These are phyloP conservation scores for Drosophila simulans DNA, from an alignment of 1,140 invertebrate genomes.

Conservation along the genomic window DNA sequence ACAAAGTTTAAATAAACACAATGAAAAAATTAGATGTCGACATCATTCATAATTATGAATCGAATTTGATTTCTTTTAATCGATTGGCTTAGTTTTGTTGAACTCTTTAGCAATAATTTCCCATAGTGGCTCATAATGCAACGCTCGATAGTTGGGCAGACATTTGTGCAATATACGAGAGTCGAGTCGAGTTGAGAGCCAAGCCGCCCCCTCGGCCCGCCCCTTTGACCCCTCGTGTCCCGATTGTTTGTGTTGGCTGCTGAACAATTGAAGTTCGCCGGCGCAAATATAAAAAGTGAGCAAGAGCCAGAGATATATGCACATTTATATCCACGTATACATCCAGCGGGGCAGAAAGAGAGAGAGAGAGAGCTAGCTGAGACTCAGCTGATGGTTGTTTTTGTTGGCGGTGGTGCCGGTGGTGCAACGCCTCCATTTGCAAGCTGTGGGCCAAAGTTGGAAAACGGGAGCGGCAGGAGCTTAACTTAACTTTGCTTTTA, in stretches of 20 bases:
- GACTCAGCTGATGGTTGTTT: conserved; percentile 47
- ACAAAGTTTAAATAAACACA: no score
- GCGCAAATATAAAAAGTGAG: conserved; percentile 73
- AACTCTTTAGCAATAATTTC: neutral
- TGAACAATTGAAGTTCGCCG: conserved; percentile 77
- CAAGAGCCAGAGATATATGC: conserved; percentile 30
- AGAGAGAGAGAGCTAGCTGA: conserved; percentile 15
- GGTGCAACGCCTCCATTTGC: conserved; percentile 74
- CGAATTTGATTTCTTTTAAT: no score
- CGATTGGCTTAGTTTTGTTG: neutral
- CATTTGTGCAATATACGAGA: conserved; percentile 69
- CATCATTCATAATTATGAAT: no score
- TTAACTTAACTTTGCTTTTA: conserved; percentile 84
- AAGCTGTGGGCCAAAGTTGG: conserved; percentile 64
- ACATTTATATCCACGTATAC: conserved; percentile 3
- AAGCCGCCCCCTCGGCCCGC: conserved; percentile 11
- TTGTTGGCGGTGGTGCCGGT: conserved; percentile 29
- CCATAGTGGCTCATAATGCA: conserved; percentile 57
- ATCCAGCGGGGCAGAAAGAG: conserved; percentile 11
- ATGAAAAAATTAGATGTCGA: no score
- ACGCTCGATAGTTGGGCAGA: conserved; percentile 52
- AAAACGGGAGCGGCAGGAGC: conserved; percentile 51
- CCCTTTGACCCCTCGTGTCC: neutral
- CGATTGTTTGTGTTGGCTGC: conserved; percentile 61
- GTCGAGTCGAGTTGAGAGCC: conserved; percentile 43